These are phyloP conservation scores for Planococcus citri DNA, from an alignment of 1,140 invertebrate genomes.

Conservation along the genomic window DNA sequence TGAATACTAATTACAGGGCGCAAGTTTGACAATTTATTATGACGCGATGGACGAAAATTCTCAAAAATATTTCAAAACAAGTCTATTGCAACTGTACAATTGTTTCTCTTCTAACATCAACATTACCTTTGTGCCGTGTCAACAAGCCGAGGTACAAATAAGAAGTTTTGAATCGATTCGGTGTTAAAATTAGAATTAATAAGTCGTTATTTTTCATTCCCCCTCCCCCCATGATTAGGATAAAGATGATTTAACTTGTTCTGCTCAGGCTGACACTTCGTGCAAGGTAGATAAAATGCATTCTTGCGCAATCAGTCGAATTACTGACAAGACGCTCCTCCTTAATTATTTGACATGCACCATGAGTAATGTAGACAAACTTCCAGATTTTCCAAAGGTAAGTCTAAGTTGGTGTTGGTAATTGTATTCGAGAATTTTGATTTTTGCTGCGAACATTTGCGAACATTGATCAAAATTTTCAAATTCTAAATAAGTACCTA, in stretches of 20 bases:
- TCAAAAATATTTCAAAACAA: not conserved
- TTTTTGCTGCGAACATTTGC: no score
- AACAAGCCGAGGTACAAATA: not conserved
- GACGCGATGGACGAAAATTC: not conserved
- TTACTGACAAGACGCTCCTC: not conserved
- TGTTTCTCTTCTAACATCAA: not conserved
- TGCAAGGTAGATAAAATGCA: not conserved
- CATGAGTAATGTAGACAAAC: not conserved
- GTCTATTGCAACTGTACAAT: not conserved
- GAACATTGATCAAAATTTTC: no score
- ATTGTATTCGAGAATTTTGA: no score
- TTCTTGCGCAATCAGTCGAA: not conserved
- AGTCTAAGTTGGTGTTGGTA: no score
- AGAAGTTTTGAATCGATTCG: no score
- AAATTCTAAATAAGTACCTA: no score
- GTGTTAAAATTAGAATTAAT: no score
- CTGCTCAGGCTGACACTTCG: not conserved
- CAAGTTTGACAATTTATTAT: not conserved
- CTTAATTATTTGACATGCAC: not conserved
- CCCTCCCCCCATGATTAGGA: not conserved
- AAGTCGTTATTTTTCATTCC: no score
- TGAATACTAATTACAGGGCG: no score
- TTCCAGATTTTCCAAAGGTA: not conserved
- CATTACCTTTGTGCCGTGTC: not conserved
- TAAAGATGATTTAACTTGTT: not conserved